Percentiles rank a stretch among this genome's conserved stretches.
Evolutionary conservation across 92 coral and sea anemone species (phyloP).

Genomic region (Palythoa caribaeorum): DNA sequence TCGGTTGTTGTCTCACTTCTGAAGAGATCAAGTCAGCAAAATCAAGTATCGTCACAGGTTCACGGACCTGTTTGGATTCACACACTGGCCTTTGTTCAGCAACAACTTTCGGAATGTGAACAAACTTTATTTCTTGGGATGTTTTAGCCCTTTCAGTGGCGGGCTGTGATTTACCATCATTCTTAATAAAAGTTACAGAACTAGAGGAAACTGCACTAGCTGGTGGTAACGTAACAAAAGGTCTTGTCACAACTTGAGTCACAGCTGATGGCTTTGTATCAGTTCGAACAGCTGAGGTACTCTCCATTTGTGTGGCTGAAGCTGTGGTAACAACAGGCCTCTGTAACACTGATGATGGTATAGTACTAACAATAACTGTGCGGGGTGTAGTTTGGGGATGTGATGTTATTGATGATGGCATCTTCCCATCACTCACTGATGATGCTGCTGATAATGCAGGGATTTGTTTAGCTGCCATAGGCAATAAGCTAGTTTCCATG

Average conservation of each 20-base stretch:
- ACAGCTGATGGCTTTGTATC: constrained; percentile 54
- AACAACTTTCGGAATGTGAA: constrained; percentile 24
- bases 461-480: neutral
- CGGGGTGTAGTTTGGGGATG: constrained; percentile 18
- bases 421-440: neutral
- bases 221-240: constrained; percentile 13
- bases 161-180: constrained; percentile 20
- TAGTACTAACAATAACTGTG: constrained; percentile 16
- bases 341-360: neutral
- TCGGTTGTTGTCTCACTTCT: constrained; percentile 56
- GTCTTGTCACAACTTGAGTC: constrained; percentile 45
- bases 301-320: constrained; percentile 76
- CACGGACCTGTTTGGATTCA: constrained; percentile 54
- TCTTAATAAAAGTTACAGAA: constrained; percentile 12
- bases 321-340: constrained; percentile 74
- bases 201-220: constrained; percentile 2
- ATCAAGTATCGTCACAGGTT: constrained; percentile 78
- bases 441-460: constrained; percentile 44
- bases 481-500: neutral
- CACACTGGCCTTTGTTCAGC: constrained; percentile 28
- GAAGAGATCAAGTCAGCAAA: constrained; percentile 84
- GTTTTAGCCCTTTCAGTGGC: constrained; percentile 25
- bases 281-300: constrained; percentile 66
- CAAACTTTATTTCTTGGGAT: constrained; percentile 6
- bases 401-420: constrained; percentile 24